Evolutionary conservation across 2,113 vertebrate genomes (phyloP).

Genomic region (Poeciliopsis retropinna): DNA sequence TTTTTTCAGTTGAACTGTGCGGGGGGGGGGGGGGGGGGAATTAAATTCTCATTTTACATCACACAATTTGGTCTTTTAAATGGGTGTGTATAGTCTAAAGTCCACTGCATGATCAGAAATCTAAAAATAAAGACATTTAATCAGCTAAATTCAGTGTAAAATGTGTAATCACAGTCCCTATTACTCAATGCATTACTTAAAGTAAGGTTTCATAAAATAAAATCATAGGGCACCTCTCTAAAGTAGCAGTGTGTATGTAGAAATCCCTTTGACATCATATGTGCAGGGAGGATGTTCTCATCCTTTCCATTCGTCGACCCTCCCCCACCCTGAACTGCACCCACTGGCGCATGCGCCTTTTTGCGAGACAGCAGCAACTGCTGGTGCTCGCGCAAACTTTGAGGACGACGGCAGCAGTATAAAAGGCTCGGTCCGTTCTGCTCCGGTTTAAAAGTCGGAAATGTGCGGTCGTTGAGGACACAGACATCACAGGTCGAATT

Average conservation of each 20-base stretch:
- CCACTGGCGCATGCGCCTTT: constrained; percentile 74
- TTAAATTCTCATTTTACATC: not conserved
- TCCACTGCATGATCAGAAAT: not conserved
- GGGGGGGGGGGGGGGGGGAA: too few species aligned
- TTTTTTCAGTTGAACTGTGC: too few species aligned
- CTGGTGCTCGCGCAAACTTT: constrained; percentile 34
- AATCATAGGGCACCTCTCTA: constrained; percentile 11
- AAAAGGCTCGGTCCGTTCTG: not conserved
- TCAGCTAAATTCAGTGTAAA: not conserved
- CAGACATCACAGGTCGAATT: constrained; percentile 5
- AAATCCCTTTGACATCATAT: constrained; percentile 74
- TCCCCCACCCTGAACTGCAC: constrained; percentile 73
- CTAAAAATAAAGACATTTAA: not conserved
- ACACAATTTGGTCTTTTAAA: not conserved
- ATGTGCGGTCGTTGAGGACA: constrained; percentile 31
- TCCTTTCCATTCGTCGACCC: constrained; percentile 66
- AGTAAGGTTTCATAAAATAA: not conserved
- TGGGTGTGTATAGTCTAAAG: not conserved
- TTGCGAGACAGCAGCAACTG: constrained; percentile 10
- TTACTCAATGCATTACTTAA: not conserved
- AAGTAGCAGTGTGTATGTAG: constrained; percentile 49
- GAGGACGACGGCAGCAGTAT: constrained; percentile 32
- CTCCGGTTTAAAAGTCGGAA: constrained; percentile 7
- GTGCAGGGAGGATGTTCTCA: constrained; percentile 66
- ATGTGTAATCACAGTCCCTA: not conserved